Evolutionary conservation across 1,140 invertebrate genomes (phyloP), one percentile per base, ranked within the genome.

Genomic region (Heliconius eleuchia): DNA sequence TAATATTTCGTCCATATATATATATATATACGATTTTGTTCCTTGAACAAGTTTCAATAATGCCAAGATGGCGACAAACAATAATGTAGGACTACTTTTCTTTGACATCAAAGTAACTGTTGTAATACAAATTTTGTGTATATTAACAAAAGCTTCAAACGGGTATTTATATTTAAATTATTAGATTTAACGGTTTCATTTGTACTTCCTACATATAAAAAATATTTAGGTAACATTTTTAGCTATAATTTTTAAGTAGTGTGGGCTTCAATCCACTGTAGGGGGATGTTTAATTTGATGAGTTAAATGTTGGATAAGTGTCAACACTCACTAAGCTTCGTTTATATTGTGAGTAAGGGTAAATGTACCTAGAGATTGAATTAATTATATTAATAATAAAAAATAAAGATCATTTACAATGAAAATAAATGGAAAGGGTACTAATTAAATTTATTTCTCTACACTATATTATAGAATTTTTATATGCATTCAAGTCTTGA

Each of bases 1-100:
- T 81, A 78, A 76, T 77, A 81, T 79, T 80, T 80, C 75, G 73
- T 73, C 55, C 55, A 42, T 72, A 73, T 82, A 78, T 23, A 23
- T 23, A 23, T 79, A 79, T 79, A 34, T 37, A 81, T 81, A 79
- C 66, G 27, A 82, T 80, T 80, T 57, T 23, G n/a, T 57, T 80
- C 57, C 34, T 72, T 80, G 66, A 73, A 71, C 66, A 71, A 80
- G 8, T 74, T n/a, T 19, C 50, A 46, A 80, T 71, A 80, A 73
- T 76, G 70, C 34, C 66, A 66, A 72, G 34, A 52, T 80, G 37
- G 70, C 50, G 73, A 76, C 71, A 76, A 42, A 52, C 74, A 72
- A 79, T 46, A 79, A 77, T 60, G 55, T 74, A 60, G 55, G 57
- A 66, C 55, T 16, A 79, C n/a, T 70, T 76, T 76, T 60, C 18